Conservation (phyloP, 2,797 vertebrate species). For the Falco concolor region DNA sequence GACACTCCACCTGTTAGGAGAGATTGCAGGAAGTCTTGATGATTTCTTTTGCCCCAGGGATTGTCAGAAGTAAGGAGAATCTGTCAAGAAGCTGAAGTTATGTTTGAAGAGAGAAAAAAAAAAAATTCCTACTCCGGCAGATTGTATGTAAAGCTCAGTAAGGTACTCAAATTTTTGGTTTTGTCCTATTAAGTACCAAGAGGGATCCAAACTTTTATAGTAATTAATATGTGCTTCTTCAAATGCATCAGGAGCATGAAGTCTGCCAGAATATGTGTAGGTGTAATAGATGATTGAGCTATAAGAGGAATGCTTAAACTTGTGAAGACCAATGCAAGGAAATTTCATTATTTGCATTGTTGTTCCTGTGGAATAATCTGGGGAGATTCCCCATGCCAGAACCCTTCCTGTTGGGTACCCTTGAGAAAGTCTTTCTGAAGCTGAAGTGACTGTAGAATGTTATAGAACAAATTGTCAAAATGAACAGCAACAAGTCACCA, state of each 20-base stretch:
- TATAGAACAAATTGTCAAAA: not conserved
- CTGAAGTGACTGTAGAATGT: not conserved
- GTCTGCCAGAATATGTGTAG: not conserved
- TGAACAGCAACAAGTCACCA: not conserved
- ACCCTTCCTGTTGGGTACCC: not conserved
- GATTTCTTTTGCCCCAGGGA: not conserved
- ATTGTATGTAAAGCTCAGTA: not conserved
- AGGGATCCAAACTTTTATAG: not conserved
- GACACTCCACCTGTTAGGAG: not conserved
- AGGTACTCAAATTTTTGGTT: not conserved
- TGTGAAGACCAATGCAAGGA: not conserved
- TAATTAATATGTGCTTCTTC: not conserved
- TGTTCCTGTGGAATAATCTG: not conserved
- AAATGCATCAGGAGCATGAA: not conserved
- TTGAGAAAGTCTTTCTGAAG: not conserved
- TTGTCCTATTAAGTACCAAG: not conserved
- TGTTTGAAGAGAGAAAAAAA: not conserved
- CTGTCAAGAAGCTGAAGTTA: not conserved
- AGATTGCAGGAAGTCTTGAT: not conserved
- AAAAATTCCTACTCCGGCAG: not conserved
- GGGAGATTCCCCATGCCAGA: not conserved
- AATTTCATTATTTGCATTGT: not conserved
- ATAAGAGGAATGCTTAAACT: not conserved
- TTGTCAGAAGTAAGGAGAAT: not conserved
- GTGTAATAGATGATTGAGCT: not conserved